A percentile compares a stretch with the other conserved stretches of the same genome.
These are phyloP conservation scores for Galleria mellonella DNA, from an alignment of 1,140 invertebrate genomes.

Conservation along the genomic window DNA sequence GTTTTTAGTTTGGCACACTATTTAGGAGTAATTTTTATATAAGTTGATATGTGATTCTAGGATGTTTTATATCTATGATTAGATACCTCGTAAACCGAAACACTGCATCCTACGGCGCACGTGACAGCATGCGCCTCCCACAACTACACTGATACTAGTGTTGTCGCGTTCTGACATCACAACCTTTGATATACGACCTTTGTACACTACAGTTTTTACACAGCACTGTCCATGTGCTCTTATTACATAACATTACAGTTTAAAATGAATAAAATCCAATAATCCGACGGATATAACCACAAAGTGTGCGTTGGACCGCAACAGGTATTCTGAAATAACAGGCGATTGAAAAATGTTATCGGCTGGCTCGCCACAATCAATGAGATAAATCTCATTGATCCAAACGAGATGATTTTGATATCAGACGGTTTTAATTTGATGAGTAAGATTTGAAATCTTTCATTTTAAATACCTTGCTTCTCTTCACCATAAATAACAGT, in stretches of 20 bases:
- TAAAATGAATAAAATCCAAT: too few species aligned
- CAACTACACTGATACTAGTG: slow-evolving; percentile 26
- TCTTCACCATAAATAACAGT: too few species aligned
- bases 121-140: slow-evolving; percentile 44
- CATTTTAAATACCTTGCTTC: too few species aligned
- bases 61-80: slow-evolving; percentile 22
- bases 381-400: slow-evolving; percentile 43
- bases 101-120: slow-evolving; percentile 61
- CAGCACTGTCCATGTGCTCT: slow-evolving; percentile 9
- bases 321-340: slow-evolving; percentile 28
- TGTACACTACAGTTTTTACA: too few species aligned
- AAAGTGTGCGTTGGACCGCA: slow-evolving; percentile 32
- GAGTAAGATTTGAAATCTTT: too few species aligned
- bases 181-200: slow-evolving; percentile 41
- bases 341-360: slow-evolving; percentile 42
- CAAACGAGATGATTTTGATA: slow-evolving; percentile 21
- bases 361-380: slow-evolving; percentile 25
- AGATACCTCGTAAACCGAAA: slow-evolving; percentile 61
- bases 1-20: too few species aligned
- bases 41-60: too few species aligned
- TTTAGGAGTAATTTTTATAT: too few species aligned
- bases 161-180: slow-evolving; percentile 53
- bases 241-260: slow-evolving; percentile 25
- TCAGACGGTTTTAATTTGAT: too few species aligned
- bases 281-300: slow-evolving; percentile 11